A percentile compares a stretch with the other conserved stretches of the same genome.
Evolutionary conservation across 2,888 invertebrate species (phyloP).

Genomic region (Hyposoter didymator): DNA sequence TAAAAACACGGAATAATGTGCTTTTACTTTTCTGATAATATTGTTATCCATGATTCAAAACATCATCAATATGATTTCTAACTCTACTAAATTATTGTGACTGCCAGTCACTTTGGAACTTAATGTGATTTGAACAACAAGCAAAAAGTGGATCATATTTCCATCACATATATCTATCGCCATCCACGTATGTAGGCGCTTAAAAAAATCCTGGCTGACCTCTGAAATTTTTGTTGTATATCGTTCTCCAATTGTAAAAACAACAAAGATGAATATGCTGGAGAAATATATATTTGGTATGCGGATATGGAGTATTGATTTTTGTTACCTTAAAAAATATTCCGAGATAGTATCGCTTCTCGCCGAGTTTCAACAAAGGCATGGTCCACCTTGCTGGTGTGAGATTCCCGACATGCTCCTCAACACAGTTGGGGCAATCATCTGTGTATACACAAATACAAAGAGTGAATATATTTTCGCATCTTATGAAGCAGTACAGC

Average conservation of each 20-base stretch:
- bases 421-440: constrained; percentile 92
- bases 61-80: neutral
- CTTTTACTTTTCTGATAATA: neutral
- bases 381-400: constrained; percentile 94
- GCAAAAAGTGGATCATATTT: neutral
- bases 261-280: neutral
- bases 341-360: constrained; percentile 95
- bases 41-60: neutral
- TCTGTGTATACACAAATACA: constrained; percentile 84
- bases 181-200: neutral
- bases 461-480: neutral
- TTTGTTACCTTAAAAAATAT: constrained; percentile 95
- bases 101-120: neutral
- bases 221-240: neutral
- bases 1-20: neutral
- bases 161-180: neutral
- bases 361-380: constrained; percentile 94
- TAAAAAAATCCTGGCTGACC: constrained; percentile 3
- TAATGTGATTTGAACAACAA: neutral
- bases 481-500: neutral
- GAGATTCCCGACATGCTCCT: constrained; percentile 87
- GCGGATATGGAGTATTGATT: neutral
- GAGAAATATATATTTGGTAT: neutral
- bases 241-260: neutral
- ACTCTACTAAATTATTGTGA: neutral